A percentile compares a stretch with the other conserved stretches of the same genome.
These are phyloP conservation scores for Sthenelais limicola DNA, from an alignment of 2,888 invertebrate species.

Conservation along the genomic window DNA sequence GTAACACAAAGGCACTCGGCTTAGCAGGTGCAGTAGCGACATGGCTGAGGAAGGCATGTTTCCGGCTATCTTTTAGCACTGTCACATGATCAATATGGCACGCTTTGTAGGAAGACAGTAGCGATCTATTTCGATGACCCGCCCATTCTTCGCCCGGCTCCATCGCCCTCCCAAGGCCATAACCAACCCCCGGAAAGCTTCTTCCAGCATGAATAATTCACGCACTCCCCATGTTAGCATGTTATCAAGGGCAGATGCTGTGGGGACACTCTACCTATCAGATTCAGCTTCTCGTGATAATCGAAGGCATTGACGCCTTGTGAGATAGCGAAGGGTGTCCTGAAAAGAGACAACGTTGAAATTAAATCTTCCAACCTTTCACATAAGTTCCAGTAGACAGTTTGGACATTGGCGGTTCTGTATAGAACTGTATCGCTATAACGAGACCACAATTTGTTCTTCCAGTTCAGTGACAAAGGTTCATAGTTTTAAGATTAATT, in stretches of 20 bases:
- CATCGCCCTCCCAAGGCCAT: conserved; percentile 19
- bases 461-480: too few relatives aligned
- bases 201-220: conserved; percentile 32
- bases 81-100: conserved; percentile 24
- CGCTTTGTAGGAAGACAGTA: conserved; percentile 34
- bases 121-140: conserved; percentile 29
- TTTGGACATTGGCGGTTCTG: too few relatives aligned
- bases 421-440: too few relatives aligned
- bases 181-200: conserved; percentile 9
- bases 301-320: conserved; percentile 72
- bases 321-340: conserved; percentile 66
- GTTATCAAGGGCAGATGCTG: conserved; percentile 32
- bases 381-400: too few relatives aligned
- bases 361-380: too few relatives aligned
- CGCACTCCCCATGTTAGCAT: conserved; percentile 16
- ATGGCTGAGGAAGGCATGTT: conserved; percentile 17
- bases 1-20: not conserved
- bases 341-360: conserved; percentile 51
- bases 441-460: too few relatives aligned
- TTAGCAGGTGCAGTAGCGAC: conserved; percentile 16
- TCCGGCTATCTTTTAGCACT: conserved; percentile 28
- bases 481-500: too few relatives aligned
- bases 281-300: conserved; percentile 68
- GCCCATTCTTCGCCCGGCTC: conserved; percentile 9
- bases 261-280: conserved; percentile 65